Evolutionary conservation across 2,797 vertebrate genomes (phyloP).

Genomic region (Rhinophrynus dorsalis): DNA sequence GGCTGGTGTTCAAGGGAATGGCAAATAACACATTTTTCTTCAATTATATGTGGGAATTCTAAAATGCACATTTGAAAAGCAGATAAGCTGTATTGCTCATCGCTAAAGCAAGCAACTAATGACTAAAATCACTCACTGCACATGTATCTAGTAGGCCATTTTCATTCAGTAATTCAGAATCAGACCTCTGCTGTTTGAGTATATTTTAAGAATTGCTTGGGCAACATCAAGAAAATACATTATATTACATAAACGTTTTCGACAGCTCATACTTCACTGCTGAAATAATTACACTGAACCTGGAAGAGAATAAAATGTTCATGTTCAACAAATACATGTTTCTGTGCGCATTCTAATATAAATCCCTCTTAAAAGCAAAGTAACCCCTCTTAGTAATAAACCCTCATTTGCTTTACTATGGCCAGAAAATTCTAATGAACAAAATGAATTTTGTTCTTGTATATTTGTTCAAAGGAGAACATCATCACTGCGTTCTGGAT

Average conservation of each 20-base stretch:
- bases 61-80: not conserved
- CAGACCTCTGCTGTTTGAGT: not conserved
- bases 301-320: not conserved
- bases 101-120: not conserved
- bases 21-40: not conserved
- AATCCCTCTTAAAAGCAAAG: no score
- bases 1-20: not conserved
- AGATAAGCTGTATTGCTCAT: not conserved
- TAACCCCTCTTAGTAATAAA: no score
- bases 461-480: no score
- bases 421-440: no score
- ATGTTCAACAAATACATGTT: not conserved
- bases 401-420: no score
- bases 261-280: not conserved
- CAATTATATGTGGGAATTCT: not conserved
- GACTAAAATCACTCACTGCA: not conserved
- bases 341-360: no score
- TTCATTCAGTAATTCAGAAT: not conserved
- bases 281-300: slow-evolving; percentile 1
- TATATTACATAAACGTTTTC: not conserved
- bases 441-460: no score
- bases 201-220: not conserved
- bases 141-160: not conserved
- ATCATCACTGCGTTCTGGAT: no score
- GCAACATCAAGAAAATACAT: not conserved